These are phyloP conservation scores for Ceratina calcarata DNA, from an alignment of 1,140 invertebrate genomes.

Conservation along the genomic window DNA sequence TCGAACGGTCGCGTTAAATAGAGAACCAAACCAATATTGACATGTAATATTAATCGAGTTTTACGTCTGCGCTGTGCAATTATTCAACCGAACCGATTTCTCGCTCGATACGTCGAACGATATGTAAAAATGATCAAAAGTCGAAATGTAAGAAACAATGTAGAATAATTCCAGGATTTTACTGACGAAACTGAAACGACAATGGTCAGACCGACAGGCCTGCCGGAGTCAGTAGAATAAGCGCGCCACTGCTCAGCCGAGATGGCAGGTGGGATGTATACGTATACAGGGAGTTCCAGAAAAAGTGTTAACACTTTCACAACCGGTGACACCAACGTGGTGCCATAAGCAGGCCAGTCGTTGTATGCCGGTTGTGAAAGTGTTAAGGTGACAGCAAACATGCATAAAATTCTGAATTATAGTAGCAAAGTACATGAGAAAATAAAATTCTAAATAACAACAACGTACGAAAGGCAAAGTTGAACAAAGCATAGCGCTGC, in stretches of 20 bases:
- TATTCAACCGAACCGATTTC: slow-evolving; percentile 43
- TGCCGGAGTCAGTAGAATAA: slow-evolving; percentile 29
- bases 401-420: no score
- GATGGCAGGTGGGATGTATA: background rate
- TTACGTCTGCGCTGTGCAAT: slow-evolving; percentile 36
- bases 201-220: background rate
- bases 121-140: background rate
- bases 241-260: slow-evolving; percentile 20
- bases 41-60: slow-evolving; percentile 52
- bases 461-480: no score
- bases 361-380: no score
- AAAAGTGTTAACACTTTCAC: no score
- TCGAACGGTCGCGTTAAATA: slow-evolving; percentile 48
- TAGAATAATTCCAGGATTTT: background rate
- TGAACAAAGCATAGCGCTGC: no score
- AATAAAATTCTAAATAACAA: no score
- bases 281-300: no score
- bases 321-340: no score
- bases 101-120: no score
- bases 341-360: no score
- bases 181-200: background rate
- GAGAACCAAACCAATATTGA: slow-evolving; percentile 49
- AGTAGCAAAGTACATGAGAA: no score
- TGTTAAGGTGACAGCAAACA: no score
- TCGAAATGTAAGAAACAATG: background rate